Evolutionary conservation across 64 coral and sea anemone species (phyloP).

Genomic region (Stylophora pistillata): DNA sequence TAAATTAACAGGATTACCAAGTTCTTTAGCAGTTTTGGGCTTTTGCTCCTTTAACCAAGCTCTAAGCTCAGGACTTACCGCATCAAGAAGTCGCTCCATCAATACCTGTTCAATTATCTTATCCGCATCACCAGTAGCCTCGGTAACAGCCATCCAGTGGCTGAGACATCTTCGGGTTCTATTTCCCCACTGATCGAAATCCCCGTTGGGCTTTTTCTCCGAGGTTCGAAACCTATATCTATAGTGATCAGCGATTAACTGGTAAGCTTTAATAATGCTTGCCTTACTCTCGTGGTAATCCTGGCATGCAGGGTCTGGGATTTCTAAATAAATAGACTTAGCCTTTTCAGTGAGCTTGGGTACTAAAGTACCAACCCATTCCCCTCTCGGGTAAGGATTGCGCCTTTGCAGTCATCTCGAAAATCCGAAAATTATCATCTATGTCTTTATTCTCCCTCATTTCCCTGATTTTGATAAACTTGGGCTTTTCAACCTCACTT

Average conservation of each 20-base stretch:
- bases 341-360: no score
- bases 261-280: no score
- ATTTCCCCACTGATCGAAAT: no score
- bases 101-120: neutral
- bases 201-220: no score
- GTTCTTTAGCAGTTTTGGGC: constrained; percentile 39
- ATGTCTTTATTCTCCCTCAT: constrained; percentile 1
- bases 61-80: constrained; percentile 43
- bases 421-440: neutral
- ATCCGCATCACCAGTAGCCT: constrained; percentile 40
- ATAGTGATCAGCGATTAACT: no score
- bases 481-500: constrained; percentile 16
- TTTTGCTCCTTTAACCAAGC: constrained; percentile 56
- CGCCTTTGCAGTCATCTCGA: constrained; percentile 15
- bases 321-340: no score
- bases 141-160: no score
- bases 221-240: no score
- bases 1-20: constrained; percentile 24
- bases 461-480: constrained; percentile 46
- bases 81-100: constrained; percentile 33
- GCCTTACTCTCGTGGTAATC: no score
- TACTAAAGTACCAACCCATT: constrained; percentile 67
- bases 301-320: no score
- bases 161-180: no score
- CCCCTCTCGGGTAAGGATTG: constrained; percentile 15